Conservation (phyloP, 2,888 invertebrate species). For the Pachliopta kotzebuea region DNA sequence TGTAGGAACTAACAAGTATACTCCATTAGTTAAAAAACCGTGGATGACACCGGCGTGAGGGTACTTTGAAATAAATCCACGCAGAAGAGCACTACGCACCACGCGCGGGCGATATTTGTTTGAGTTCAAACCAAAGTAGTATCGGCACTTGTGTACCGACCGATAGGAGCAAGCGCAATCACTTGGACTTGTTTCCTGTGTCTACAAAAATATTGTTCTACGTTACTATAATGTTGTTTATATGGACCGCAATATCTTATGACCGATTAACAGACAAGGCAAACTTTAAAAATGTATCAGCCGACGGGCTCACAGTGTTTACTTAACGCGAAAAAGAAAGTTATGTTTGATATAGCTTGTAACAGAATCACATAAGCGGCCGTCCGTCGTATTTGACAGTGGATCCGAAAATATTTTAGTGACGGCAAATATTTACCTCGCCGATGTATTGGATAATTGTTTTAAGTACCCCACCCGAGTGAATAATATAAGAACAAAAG, state of each 20-base stretch:
- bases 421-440: constrained; percentile 32
- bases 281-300: constrained; percentile 22
- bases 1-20: too few species aligned
- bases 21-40: too few species aligned
- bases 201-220: constrained; percentile 29
- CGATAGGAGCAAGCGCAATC: constrained; percentile 17
- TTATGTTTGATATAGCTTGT: constrained; percentile 12
- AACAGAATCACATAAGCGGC: constrained; percentile 10
- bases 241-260: constrained; percentile 18
- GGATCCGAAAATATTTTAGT: constrained; percentile 20
- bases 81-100: neutral
- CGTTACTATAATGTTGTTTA: constrained; percentile 26
- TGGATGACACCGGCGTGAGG: neutral
- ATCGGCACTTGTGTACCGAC: constrained; percentile 19
- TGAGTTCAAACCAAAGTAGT: too few species aligned
- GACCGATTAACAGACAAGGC: constrained; percentile 18
- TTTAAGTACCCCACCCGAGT: constrained; percentile 52
- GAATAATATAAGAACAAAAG: constrained; percentile 68
- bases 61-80: neutral
- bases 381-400: constrained; percentile 1
- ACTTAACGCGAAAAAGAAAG: constrained; percentile 27
- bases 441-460: constrained; percentile 50
- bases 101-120: neutral
- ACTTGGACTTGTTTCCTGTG: constrained; percentile 31
- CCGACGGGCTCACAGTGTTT: constrained; percentile 8